Evolutionary conservation across 2,888 invertebrate species (phyloP).

Genomic region (Caenorhabditis macrosperma): DNA sequence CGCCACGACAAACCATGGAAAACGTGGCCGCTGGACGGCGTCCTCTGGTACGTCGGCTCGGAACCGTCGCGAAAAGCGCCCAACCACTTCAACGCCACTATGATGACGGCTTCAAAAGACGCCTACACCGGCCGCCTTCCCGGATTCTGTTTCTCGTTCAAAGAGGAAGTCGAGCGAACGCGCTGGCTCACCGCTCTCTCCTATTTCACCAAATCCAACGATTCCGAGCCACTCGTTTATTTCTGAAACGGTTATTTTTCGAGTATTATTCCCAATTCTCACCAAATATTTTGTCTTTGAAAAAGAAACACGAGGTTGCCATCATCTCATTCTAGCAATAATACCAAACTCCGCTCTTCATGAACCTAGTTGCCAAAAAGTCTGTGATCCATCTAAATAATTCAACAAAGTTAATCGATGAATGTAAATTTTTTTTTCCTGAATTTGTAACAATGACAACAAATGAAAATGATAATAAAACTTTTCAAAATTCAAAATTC

Average conservation of each 20-base stretch:
- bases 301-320: not conserved
- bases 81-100: constrained; percentile 46
- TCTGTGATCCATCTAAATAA: too few relatives aligned
- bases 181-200: constrained; percentile 62
- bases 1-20: constrained; percentile 65
- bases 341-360: too few relatives aligned
- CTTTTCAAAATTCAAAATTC: not conserved
- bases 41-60: constrained; percentile 74
- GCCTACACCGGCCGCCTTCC: constrained; percentile 13
- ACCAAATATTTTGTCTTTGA: not conserved
- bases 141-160: constrained; percentile 64
- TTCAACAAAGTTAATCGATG: too few relatives aligned
- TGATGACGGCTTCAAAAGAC: constrained; percentile 15
- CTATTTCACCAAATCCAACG: constrained; percentile 47
- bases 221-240: constrained; percentile 63
- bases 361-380: too few relatives aligned
- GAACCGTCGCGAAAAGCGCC: constrained; percentile 68
- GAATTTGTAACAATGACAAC: not conserved
- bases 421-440: too few relatives aligned
- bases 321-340: too few relatives aligned
- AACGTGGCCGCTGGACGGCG: constrained; percentile 71
- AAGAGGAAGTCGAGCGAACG: constrained; percentile 48
- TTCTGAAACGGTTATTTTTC: constrained; percentile 46
- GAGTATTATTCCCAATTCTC: not conserved
- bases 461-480: not conserved